A percentile compares a stretch with the other conserved stretches of the same genome.
Conservation (phyloP, 2,888 invertebrate genomes). For the Cremastinae sp. region DNA sequence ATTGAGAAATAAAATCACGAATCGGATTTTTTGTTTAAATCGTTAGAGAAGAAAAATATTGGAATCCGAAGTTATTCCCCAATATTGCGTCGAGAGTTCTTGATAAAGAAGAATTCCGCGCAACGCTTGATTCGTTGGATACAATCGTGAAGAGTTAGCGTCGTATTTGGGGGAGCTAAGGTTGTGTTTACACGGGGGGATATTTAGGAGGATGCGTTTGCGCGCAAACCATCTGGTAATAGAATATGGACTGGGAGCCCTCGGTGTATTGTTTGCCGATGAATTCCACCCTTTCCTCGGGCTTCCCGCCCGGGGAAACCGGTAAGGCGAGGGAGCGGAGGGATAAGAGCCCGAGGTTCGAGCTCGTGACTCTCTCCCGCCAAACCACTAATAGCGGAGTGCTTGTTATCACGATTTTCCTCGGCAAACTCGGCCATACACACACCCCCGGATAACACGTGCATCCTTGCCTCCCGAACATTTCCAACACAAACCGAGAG, state of each 20-base stretch:
- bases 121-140: not conserved
- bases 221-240: conserved; percentile 69
- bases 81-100: too few relatives aligned
- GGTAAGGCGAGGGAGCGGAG: conserved; percentile 9
- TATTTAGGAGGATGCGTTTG: conserved; percentile 32
- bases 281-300: conserved; percentile 1
- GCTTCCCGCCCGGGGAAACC: not conserved
- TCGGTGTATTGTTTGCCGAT: conserved; percentile 36
- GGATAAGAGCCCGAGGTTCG: conserved; percentile 6
- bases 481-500: not conserved
- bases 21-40: too few relatives aligned
- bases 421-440: conserved; percentile 12
- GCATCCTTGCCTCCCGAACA: not conserved
- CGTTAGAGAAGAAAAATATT: too few relatives aligned
- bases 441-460: conserved; percentile 8
- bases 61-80: too few relatives aligned
- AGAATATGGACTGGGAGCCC: conserved; percentile 66
- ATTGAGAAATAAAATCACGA: too few relatives aligned
- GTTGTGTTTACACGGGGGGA: conserved; percentile 38
- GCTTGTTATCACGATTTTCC: conserved; percentile 38
- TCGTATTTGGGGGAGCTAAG: not conserved
- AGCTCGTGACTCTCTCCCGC: conserved; percentile 25
- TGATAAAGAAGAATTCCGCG: not conserved
- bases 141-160: not conserved
- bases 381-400: not conserved